Percentiles rank a stretch among this genome's conserved stretches.
phyloP scores from a whole-genome alignment of 2,113 vertebrate genomes.

The Tetrax tetrax region DNA sequence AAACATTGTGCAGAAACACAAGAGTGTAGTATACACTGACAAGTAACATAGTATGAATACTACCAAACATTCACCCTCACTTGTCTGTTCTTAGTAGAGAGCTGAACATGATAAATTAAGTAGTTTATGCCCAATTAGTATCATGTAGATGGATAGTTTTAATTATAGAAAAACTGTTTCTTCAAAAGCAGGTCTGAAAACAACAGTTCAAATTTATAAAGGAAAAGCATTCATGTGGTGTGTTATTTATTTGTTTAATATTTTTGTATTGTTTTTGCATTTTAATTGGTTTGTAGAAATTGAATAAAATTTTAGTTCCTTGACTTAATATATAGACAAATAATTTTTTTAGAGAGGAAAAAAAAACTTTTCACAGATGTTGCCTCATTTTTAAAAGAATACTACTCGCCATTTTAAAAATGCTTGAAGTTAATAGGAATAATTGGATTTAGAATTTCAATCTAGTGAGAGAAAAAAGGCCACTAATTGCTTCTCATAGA shows the following conservation, averaged over 20 bases:
- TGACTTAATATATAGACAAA: background rate
- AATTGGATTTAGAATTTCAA: background rate
- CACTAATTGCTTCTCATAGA: background rate
- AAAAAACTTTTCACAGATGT: background rate
- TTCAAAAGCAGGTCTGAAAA: background rate
- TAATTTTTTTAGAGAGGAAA: background rate
- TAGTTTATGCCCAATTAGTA: background rate
- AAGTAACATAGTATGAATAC: background rate
- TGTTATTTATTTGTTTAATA: constrained; percentile 17
- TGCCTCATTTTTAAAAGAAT: background rate
- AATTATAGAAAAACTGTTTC: background rate
- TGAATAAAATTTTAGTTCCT: background rate
- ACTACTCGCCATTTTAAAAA: background rate
- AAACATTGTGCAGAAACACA: background rate
- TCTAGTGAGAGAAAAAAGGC: background rate
- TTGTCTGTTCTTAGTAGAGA: background rate
- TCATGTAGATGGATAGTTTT: background rate
- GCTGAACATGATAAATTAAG: background rate
- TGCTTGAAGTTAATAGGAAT: background rate
- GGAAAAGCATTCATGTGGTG: background rate
- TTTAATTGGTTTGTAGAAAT: background rate
- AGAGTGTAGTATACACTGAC: background rate
- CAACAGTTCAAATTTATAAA: background rate
- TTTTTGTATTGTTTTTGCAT: background rate
- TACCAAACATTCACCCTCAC: background rate